Evolutionary conservation across 1,140 invertebrate species (phyloP), one percentile per base, ranked within the genome.

Genomic region (Bemisia tabaci): DNA sequence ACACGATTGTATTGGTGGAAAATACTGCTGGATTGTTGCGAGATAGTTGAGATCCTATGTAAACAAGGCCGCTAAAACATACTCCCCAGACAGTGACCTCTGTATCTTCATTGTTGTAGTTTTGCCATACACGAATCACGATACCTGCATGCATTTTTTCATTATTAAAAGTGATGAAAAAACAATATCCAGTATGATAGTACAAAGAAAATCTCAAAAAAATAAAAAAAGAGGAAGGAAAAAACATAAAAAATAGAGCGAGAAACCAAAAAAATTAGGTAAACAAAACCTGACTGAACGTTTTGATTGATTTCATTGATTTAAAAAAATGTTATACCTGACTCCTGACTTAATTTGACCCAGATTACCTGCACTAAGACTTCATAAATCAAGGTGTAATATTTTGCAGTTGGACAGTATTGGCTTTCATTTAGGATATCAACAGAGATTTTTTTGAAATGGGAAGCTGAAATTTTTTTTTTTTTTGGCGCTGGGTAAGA

Each of bases 41-140:
- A n/a, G 84, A 79, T 66, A 87, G 75, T 77, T 89, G 88, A 39
- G 87, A 83, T 25, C 90, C 88, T 25, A 94, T 81, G 70, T 89
- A 91, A 60, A 87, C 80, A 9, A 95, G 79, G 11, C 90, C 90
- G 65, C 85, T 88, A 68, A 95, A 87, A 72, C 90, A 87, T 2
- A 95, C 82, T n/a, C 87, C 86, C 90, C 91, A 94, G 1, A 89
- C 85, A 67, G 90, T 84, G 17, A 92, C 75, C 1, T 79, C 78
- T 21, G 75, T 65, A 68, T 81, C 79, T 1, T 73, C 73, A 5
- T 72, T 74, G 25, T 74, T 67, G 9, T 72, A 73, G 68, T 78
- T 75, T 69, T 76, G 75, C 83, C 82, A 83, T 33, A 84, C 68
- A 61, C 82, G 75, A 26, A 83, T 65, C 23, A 84, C 80, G 62